Base-by-base conservation (phyloP, 1,140 invertebrate genomes). In the Scaptomyza graminum region DNA sequence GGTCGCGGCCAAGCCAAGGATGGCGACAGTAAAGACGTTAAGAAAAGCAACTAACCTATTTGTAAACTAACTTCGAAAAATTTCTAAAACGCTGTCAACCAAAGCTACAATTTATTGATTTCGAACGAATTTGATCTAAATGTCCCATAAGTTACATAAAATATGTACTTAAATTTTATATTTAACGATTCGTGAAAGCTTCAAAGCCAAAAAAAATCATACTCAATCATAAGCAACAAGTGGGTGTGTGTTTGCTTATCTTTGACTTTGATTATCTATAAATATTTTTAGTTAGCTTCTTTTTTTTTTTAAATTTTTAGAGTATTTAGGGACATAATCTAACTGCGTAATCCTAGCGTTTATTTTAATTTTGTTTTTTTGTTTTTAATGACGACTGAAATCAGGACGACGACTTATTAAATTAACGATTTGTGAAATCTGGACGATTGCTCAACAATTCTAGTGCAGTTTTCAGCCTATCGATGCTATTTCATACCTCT, bases 1-100 rank as follows among this genome's bases (percentile, higher is more conserved):
- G 96, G 96, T 67, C 94, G 94, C 73, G 96, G 95, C 44, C 95
- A 96, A 91, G 93, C 94, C 6, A 96, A 96, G 90, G 96, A 97
- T 83, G 94, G 94, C 41, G 96, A 96, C 74, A 92, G 94, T 46
- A 95, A 94, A 84, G 96, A 96, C 88, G 92, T 94, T 41, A 97
- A 97, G 91, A 97, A 97, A 92, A 96, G 95, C 78, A 96, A 97
- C 92, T 97, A 93, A 91, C 71, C 51, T 62, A 69, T 50, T 65
- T 70, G 25, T 39, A 77, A 80, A 49, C 77, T 85, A 75, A 59
- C 55, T 51, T 56, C 51, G 25, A 25, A 25, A 76, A 84, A 67
- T 72, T 69, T 73, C 47, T 76, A 69, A 66, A 82, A 75, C 51
- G 82, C 82, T 87, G 83, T 83, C 82, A 85, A 69, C 81, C 81